phyloP scores from a whole-genome alignment of 1,140 invertebrate genomes.

The Pinna nobilis region DNA sequence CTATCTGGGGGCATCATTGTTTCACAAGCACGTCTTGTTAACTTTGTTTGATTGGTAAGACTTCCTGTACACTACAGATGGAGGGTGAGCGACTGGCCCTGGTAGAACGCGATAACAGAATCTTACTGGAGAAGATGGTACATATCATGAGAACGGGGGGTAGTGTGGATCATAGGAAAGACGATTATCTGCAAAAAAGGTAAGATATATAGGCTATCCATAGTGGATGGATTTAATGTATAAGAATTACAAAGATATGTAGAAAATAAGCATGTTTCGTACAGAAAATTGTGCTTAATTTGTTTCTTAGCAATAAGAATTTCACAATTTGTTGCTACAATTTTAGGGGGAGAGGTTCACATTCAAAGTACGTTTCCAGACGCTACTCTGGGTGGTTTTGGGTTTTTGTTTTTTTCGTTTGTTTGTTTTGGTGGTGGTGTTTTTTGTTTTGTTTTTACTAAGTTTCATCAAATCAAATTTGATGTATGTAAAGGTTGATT shows the following conservation, averaged over 20 bases:
- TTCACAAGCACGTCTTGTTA: too few relatives aligned
- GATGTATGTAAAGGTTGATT: background rate
- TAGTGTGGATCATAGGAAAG: constrained; percentile 56
- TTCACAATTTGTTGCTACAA: background rate
- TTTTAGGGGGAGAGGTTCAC: too few relatives aligned
- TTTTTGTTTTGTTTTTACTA: background rate
- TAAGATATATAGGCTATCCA: constrained; percentile 11
- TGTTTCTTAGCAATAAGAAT: too few relatives aligned
- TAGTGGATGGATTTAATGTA: too few relatives aligned
- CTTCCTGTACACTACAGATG: constrained; percentile 44
- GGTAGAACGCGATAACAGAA: constrained; percentile 66
- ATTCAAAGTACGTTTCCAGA: too few relatives aligned
- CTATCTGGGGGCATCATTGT: too few relatives aligned
- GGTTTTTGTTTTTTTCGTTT: background rate
- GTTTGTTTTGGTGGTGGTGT: too few relatives aligned
- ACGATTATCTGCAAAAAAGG: constrained; percentile 60
- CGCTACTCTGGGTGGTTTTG: too few relatives aligned
- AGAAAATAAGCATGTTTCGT: too few relatives aligned
- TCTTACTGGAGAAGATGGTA: constrained; percentile 70
- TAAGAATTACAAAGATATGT: too few relatives aligned
- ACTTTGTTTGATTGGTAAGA: too few relatives aligned
- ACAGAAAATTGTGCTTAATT: too few relatives aligned
- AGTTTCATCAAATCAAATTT: background rate
- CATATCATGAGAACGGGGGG: constrained; percentile 64
- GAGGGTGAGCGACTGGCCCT: constrained; percentile 62